Percentiles rank a stretch among this genome's conserved stretches.
These are phyloP conservation scores for Dendrolimus punctatus DNA, from an alignment of 1,140 invertebrate genomes.

Conservation along the genomic window DNA sequence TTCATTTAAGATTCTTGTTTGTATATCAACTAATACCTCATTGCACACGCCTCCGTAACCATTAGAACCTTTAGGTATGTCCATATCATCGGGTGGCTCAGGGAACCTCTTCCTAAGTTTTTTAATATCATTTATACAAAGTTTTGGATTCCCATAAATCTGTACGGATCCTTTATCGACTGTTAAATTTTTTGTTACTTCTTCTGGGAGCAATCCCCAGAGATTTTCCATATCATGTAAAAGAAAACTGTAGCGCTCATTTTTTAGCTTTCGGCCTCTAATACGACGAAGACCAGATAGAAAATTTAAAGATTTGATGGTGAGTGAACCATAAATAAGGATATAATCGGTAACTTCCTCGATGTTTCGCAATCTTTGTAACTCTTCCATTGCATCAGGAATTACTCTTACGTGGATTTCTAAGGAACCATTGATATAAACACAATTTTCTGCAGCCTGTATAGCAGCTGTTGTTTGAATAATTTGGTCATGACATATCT, in stretches of 20 bases:
- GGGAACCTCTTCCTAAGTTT: constrained; percentile 64
- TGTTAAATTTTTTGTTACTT: constrained; percentile 61
- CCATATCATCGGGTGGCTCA: constrained; percentile 22
- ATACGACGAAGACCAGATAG: constrained; percentile 75
- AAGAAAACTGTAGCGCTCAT: constrained; percentile 78
- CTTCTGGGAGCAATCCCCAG: constrained; percentile 74
- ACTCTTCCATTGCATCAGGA: constrained; percentile 76
- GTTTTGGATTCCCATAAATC: constrained; percentile 84
- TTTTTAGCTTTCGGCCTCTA: constrained; percentile 41
- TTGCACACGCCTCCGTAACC: constrained; percentile 46
- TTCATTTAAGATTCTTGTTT: constrained; percentile 34
- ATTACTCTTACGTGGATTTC: constrained; percentile 38
- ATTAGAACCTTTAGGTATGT: constrained; percentile 37
- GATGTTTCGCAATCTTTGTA: constrained; percentile 82
- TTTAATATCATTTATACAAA: constrained; percentile 80
- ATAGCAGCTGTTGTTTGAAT: constrained; percentile 33
- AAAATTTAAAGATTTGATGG: constrained; percentile 85
- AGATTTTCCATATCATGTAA: constrained; percentile 83
- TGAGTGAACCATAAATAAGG: constrained; percentile 80
- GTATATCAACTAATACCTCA: constrained; percentile 31
- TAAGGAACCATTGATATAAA: constrained; percentile 64
- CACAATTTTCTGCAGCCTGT: constrained; percentile 41
- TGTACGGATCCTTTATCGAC: constrained; percentile 76
- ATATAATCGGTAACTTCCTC: constrained; percentile 84
- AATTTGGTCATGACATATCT: constrained; percentile 37